Percentiles rank a stretch among this genome's conserved stretches.
phyloP scores from a whole-genome alignment of 2,797 vertebrate species.

The Okamejei kenojei region DNA sequence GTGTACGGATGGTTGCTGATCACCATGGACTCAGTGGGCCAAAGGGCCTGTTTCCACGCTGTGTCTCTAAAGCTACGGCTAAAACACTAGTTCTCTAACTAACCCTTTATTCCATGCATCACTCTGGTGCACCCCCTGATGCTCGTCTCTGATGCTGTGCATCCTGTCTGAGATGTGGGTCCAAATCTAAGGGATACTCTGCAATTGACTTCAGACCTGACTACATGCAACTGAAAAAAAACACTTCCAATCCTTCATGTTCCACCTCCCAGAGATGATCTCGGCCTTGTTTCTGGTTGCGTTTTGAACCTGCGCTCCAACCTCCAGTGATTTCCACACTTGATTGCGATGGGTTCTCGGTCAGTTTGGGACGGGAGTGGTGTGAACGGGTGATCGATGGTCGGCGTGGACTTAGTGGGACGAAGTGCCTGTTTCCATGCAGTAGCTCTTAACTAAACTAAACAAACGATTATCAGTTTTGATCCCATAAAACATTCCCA shows the following conservation, averaged over 20 bases:
- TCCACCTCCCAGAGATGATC: background rate
- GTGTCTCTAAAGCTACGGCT: background rate
- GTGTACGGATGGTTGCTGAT: too few relatives aligned
- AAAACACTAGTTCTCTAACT: background rate
- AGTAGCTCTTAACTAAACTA: too few relatives aligned
- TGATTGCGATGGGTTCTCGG: too few relatives aligned
- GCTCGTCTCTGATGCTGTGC: background rate
- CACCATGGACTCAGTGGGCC: too few relatives aligned
- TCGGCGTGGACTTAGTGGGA: too few relatives aligned
- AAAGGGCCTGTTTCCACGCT: too few relatives aligned
- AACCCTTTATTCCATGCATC: background rate
- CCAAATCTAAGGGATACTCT: background rate
- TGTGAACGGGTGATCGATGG: too few relatives aligned
- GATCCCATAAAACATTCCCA: too few relatives aligned
- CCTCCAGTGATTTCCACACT: background rate
- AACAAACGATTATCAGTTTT: too few relatives aligned
- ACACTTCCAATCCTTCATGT: background rate
- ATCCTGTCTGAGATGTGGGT: background rate
- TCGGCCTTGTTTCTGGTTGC: background rate
- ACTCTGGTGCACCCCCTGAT: background rate
- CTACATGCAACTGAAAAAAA: background rate
- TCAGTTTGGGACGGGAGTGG: too few relatives aligned
- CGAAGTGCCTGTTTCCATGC: too few relatives aligned
- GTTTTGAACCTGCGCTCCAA: background rate
- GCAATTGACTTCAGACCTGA: background rate